Conservation (phyloP, 2,797 vertebrate species). For the Malacoraja senta region DNA sequence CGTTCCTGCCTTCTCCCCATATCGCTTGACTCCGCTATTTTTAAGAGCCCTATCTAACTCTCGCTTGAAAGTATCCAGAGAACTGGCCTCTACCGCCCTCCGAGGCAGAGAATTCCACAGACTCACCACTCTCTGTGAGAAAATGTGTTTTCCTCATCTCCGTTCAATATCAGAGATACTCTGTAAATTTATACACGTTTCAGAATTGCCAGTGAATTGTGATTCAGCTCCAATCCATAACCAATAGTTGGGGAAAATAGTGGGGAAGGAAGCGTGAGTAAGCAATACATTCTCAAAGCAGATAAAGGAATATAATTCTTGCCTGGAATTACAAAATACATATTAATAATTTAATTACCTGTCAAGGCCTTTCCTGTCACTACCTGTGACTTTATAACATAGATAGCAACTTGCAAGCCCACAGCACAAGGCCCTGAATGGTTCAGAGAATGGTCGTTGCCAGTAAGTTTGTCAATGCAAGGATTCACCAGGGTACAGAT, state of each 20-base stretch:
- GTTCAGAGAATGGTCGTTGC: not conserved
- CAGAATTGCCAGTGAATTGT: not conserved
- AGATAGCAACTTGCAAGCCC: not conserved
- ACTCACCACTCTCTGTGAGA: no score
- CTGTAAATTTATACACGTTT: not conserved
- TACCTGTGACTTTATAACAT: not conserved
- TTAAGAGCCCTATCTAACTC: no score
- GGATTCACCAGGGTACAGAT: no score
- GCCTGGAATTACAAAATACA: not conserved
- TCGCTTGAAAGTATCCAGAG: no score
- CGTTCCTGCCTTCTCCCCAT: no score
- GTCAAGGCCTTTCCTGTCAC: not conserved
- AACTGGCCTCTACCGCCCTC: no score
- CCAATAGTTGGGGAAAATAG: not conserved
- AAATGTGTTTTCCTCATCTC: no score
- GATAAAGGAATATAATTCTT: not conserved
- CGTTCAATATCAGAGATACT: not conserved
- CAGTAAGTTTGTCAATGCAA: no score
- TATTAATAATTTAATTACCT: not conserved
- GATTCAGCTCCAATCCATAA: not conserved
- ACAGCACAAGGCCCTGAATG: not conserved
- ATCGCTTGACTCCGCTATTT: no score
- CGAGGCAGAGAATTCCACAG: no score
- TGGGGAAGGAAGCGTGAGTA: not conserved
- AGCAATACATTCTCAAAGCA: not conserved